Evolutionary conservation across 2,888 invertebrate genomes (phyloP).

Genomic region (Stenichneumon culpator): DNA sequence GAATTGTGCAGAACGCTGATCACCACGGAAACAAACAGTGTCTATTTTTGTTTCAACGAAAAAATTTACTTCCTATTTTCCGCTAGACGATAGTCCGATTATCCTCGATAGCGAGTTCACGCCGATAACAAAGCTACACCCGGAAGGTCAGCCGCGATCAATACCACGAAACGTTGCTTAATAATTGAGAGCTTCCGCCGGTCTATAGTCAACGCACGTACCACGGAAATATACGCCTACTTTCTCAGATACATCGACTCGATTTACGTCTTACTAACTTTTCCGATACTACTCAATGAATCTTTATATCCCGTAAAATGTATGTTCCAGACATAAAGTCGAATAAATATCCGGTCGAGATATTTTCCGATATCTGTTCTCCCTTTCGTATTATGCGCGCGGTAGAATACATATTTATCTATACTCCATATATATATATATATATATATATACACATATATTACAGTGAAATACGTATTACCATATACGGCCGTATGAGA

Average conservation of each 20-base stretch:
- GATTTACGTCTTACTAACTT: neutral
- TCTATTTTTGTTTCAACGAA: neutral
- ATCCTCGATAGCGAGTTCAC: neutral
- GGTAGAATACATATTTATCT: neutral
- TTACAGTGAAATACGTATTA: neutral
- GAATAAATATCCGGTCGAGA: slow-evolving; percentile 25
- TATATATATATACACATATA: neutral
- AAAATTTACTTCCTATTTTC: neutral
- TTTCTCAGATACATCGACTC: neutral
- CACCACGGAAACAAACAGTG: neutral
- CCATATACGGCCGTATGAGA: neutral
- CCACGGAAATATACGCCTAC: neutral
- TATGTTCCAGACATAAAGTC: slow-evolving; percentile 21
- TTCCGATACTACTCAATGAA: slow-evolving; percentile 2
- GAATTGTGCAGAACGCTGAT: neutral
- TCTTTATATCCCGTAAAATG: slow-evolving; percentile 1
- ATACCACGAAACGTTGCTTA: slow-evolving; percentile 22
- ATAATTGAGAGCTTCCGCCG: slow-evolving; percentile 26
- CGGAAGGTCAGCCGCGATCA: slow-evolving; percentile 29
- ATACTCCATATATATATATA: slow-evolving; percentile 13
- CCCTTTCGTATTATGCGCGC: slow-evolving; percentile 2
- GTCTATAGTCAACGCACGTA: neutral
- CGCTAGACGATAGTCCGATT: neutral
- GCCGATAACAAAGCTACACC: neutral
- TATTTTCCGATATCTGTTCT: slow-evolving; percentile 37